Evolutionary conservation across 1,140 invertebrate species (phyloP), one percentile per base, ranked within the genome.

Genomic region (Microplitis demolitor): DNA sequence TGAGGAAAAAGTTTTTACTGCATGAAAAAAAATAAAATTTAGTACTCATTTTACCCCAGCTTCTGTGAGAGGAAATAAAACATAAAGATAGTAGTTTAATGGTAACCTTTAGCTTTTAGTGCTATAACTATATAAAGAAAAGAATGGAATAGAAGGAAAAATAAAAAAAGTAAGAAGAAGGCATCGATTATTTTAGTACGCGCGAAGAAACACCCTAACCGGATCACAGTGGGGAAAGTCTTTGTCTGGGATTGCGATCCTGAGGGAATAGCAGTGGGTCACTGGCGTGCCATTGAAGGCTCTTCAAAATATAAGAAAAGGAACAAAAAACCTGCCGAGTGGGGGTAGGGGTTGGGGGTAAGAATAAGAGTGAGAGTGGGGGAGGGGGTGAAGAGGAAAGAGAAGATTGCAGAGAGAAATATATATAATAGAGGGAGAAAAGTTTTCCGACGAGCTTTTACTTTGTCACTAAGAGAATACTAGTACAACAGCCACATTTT

Each of bases 181-280:
- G 71, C 74, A 79, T 80, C 79, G 79, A 82, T 82, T 82, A 82
- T 80, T 80, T 80, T 80, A 73, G 56, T 76, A 74, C 78, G 76
- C 78, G 73, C 73, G 74, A 71, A 75, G 74, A 64, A 79, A 56
- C 77, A 75, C 67, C 62, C 71, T 68, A 74, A 69, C 68, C 70
- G 70, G 56, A 73, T 78, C 71, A 76, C 77, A 78, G 69, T 73
- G 75, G 76, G 72, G 77, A 73, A 45, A 61, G 37, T 75, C 79
- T 82, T 82, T 82, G 80, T 82, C 79, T 78, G 76, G 75, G 71
- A 74, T 77, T 72, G 77, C 58, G 60, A 35, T 51, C 64, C 60
- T 34, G 16, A 51, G 51, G 64, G 72, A 71, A 69, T 69, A 79
- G 69, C 76, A 81, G 77, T 81, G 78, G 80, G 80, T 81, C 80